A percentile compares a stretch with the other conserved stretches of the same genome.
Conservation (phyloP, 2,113 vertebrate genomes). For the Mus pahari region DNA sequence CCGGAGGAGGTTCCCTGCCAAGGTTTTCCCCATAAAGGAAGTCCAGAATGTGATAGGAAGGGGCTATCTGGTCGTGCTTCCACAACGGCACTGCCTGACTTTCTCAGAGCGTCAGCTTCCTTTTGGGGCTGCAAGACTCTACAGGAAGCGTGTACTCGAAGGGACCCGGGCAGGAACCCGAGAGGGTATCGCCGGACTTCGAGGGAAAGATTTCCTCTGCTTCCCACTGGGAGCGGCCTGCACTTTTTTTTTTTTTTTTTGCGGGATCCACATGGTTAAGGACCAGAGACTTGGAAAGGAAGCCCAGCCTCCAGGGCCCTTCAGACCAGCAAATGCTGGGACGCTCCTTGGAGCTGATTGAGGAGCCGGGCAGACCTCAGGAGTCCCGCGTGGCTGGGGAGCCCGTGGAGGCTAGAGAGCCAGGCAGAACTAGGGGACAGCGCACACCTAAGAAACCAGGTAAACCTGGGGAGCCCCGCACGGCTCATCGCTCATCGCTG, state of each 20-base stretch:
- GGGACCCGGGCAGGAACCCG: neutral
- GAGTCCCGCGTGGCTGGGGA: neutral
- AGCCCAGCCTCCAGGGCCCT: neutral
- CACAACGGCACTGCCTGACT: constrained; percentile 10
- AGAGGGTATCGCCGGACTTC: neutral
- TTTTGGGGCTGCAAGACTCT: neutral
- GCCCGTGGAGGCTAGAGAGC: too few species aligned
- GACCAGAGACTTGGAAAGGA: neutral
- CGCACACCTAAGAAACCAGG: neutral
- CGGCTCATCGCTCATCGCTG: neutral
- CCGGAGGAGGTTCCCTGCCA: neutral
- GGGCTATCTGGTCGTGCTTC: neutral
- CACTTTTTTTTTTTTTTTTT: neutral
- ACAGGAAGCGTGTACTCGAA: neutral
- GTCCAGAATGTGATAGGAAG: neutral
- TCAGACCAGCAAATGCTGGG: neutral
- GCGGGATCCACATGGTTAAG: neutral
- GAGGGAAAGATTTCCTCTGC: neutral
- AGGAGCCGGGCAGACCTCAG: neutral
- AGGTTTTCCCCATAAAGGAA: neutral
- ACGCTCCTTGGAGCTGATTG: neutral
- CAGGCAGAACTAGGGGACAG: neutral
- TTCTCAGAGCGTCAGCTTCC: neutral
- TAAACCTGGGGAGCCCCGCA: neutral
- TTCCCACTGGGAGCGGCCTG: neutral